A percentile compares a stretch with the other conserved stretches of the same genome.
Evolutionary conservation across 2,113 vertebrate species (phyloP).

Genomic region (Calidris pugnax): DNA sequence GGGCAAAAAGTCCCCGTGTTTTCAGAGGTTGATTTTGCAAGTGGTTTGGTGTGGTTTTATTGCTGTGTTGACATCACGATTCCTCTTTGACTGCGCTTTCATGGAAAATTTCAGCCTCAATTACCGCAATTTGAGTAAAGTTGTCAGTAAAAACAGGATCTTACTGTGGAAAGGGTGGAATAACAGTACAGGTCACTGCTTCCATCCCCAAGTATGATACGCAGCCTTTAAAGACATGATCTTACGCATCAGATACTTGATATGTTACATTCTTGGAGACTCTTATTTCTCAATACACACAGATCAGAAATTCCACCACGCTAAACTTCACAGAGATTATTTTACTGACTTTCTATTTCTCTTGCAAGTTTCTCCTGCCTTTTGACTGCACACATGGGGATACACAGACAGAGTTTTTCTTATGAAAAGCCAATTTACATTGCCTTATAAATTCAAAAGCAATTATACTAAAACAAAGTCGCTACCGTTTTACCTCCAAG

Average conservation of each 20-base stretch:
- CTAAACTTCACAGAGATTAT: not conserved
- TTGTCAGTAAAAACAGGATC: not conserved
- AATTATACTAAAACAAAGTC: not conserved
- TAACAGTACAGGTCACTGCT: not conserved
- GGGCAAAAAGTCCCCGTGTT: not conserved
- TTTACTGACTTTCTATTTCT: not conserved
- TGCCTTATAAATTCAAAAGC: not conserved
- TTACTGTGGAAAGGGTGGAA: not conserved
- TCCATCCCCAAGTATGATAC: not conserved
- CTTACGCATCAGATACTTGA: not conserved
- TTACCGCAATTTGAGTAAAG: not conserved
- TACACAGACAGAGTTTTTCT: not conserved
- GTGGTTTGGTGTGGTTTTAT: not conserved
- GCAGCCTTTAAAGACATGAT: not conserved
- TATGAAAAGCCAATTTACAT: not conserved
- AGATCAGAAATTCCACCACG: not conserved
- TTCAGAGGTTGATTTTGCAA: not conserved
- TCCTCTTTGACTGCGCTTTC: not conserved
- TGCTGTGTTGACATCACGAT: not conserved
- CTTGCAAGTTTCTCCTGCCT: not conserved
- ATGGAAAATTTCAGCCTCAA: not conserved
- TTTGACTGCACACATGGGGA: not conserved
- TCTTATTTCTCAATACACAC: not conserved
- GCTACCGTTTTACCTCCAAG: not conserved
- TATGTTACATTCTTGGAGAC: not conserved